phyloP scores from a whole-genome alignment of 2,113 vertebrate genomes.

The Daboia siamensis region DNA sequence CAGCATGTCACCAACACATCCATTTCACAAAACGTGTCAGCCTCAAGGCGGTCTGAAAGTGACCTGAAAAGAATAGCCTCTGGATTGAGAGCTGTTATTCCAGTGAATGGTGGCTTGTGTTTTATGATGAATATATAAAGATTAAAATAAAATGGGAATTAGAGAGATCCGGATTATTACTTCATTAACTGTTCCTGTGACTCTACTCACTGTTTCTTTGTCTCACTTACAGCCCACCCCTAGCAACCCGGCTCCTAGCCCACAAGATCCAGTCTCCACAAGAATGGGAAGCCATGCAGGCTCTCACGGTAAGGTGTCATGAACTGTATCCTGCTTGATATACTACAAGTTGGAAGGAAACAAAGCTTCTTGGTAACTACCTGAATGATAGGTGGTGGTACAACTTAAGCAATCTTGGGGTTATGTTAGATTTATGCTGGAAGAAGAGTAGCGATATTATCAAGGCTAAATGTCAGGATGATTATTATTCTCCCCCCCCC shows the following conservation, averaged over 20 bases:
- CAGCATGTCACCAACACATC: not conserved
- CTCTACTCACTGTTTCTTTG: not conserved
- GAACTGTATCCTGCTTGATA: not conserved
- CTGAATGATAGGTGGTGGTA: not conserved
- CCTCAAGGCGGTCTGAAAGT: not conserved
- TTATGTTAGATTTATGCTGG: not conserved
- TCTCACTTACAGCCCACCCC: slow-evolving; percentile 78
- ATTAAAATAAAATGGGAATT: not conserved
- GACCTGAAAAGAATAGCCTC: not conserved
- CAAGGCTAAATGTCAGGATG: not conserved
- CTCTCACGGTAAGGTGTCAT: slow-evolving; percentile 81
- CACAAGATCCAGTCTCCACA: slow-evolving; percentile 99
- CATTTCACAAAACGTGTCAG: not conserved
- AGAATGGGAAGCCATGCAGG: slow-evolving; percentile 97
- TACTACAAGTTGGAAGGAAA: not conserved
- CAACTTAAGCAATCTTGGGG: not conserved
- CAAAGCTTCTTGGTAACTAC: not conserved
- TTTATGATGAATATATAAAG: not conserved
- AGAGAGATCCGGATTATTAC: not conserved
- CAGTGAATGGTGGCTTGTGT: not conserved
- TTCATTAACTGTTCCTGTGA: not conserved
- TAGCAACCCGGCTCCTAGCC: slow-evolving; percentile 91
- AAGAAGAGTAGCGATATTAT: not conserved
- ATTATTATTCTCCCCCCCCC: too few relatives aligned
- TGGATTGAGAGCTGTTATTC: not conserved